These are phyloP conservation scores for Spea multiplicata DNA, from an alignment of 2,113 vertebrate species.

Conservation along the genomic window DNA sequence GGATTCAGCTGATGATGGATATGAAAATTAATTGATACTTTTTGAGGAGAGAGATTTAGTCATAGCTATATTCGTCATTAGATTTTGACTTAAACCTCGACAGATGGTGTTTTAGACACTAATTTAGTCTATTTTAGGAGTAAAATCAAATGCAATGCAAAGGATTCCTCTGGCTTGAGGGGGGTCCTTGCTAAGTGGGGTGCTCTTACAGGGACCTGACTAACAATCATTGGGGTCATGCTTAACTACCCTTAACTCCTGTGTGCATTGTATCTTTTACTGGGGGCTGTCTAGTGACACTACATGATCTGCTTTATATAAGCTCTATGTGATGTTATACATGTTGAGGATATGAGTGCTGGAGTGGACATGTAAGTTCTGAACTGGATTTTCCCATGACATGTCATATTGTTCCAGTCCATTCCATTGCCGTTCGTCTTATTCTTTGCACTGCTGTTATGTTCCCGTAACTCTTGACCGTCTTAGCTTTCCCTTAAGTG, in stretches of 20 bases:
- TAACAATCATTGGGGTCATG: no score
- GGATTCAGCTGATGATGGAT: neutral
- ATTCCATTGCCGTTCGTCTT: neutral
- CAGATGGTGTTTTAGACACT: no score
- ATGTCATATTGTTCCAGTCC: slow-evolving; percentile 8
- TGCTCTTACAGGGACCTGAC: no score
- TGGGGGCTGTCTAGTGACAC: no score
- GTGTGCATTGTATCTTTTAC: no score
- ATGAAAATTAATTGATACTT: neutral
- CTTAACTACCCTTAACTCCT: no score
- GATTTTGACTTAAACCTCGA: neutral
- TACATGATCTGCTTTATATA: no score
- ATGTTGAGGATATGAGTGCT: neutral
- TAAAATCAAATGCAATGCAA: no score
- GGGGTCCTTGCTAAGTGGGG: no score
- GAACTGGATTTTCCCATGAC: neutral
- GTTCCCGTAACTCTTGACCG: slow-evolving; percentile 30
- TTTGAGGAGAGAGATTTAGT: slow-evolving; percentile 10
- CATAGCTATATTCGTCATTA: slow-evolving; percentile 8
- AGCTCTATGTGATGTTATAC: neutral
- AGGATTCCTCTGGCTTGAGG: no score
- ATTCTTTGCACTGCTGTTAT: neutral
- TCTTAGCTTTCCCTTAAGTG: slow-evolving; percentile 44
- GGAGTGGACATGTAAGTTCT: no score
- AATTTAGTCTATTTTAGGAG: no score